Base-by-base conservation (phyloP, 2,888 invertebrate genomes). In the Caradrina kadenii region DNA sequence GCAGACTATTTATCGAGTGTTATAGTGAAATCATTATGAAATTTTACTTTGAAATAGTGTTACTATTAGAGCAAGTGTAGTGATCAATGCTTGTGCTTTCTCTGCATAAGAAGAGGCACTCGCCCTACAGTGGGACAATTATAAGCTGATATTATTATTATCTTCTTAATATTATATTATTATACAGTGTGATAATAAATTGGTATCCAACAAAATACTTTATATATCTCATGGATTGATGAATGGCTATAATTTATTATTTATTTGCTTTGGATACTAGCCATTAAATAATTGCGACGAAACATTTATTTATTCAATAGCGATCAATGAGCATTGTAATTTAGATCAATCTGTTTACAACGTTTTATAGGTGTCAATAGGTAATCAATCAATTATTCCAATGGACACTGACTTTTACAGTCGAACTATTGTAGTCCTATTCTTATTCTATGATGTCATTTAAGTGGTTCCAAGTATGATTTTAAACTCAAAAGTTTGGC, bases 311-410 rank as follows among this genome's bases (percentile, higher is more conserved):
- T 35, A 50, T 65, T 67, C n/a, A 6, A 67, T 76, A 63, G 13
- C 61, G 58, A 83, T 83, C 64, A 69, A 69, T 55, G 26, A 49
- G 19, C 66, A 62, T 66, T 49, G 42, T 45, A 54, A 69, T 83
- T 69, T 55, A 71, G 60, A 71, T 70, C 52, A 68, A 73, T 80
- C 15, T 60, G 58, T 66, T 31, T 69, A 60, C 15, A 19, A 42
- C 21, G 48, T 58, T 53, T 61, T 64, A 69, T 61, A 55, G 60
- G 49, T 83, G 66, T 73, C 66, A 76, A 70, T 81, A 45, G 56
- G 15, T 22, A 63, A 45, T 76, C 22, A 64, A 76, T 76, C 52
- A 67, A 59, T 67, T 65, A 56, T n/a, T 2, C 19, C n/a, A 69
- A 45, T 62, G 49, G 11, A 26, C 11, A 22, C 10, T 63, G 26